Conservation (phyloP, 2,888 invertebrate species). For the Agrilus cyanescens region DNA sequence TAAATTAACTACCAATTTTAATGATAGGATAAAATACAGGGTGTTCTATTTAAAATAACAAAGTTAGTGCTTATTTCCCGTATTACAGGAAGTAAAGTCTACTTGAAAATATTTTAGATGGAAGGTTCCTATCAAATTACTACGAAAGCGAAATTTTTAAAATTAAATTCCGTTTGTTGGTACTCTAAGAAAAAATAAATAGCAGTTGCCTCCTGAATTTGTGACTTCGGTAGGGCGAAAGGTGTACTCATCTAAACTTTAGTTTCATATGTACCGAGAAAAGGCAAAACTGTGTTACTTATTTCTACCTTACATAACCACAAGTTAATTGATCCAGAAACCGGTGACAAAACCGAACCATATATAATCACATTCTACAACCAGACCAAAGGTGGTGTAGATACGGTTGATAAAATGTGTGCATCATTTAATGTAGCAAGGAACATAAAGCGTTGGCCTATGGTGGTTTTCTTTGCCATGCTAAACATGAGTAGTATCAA, state of each 20-base stretch:
- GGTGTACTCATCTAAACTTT: not conserved
- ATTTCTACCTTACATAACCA: constrained; percentile 4
- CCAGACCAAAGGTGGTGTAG: not conserved
- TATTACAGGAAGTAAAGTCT: too few species aligned
- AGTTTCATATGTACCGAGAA: constrained; percentile 4
- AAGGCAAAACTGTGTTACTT: constrained; percentile 1
- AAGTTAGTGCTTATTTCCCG: too few species aligned
- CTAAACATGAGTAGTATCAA: constrained; percentile 6
- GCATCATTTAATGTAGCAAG: constrained; percentile 1
- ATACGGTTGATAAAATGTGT: not conserved
- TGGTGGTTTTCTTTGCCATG: constrained; percentile 7
- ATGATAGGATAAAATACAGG: too few species aligned
- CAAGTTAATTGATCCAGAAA: not conserved
- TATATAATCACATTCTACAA: not conserved
- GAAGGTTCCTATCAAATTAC: too few species aligned
- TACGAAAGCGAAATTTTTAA: too few species aligned
- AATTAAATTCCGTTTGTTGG: constrained; percentile 7
- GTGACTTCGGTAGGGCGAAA: not conserved
- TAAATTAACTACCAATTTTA: too few species aligned
- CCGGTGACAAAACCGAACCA: not conserved
- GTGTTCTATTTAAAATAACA: too few species aligned
- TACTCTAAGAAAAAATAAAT: constrained; percentile 7
- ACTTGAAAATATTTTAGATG: too few species aligned
- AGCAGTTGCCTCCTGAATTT: constrained; percentile 2
- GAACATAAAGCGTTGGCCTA: constrained; percentile 2